phyloP scores from a whole-genome alignment of 2,113 vertebrate genomes.

The Halcyon malimbica region DNA sequence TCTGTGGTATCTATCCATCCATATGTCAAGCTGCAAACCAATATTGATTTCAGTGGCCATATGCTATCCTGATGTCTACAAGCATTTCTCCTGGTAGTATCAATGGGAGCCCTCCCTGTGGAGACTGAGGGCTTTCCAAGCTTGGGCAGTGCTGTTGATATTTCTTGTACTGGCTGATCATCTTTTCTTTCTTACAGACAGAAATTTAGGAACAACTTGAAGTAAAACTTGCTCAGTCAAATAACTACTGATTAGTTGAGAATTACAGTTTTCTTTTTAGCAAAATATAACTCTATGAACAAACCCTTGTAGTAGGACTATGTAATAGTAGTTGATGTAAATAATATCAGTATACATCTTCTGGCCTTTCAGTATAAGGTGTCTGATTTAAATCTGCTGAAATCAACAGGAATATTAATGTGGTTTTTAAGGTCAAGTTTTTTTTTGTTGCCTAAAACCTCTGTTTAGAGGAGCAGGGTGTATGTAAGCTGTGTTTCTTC shows the following conservation, averaged over 20 bases:
- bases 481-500: not conserved
- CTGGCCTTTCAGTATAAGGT: not conserved
- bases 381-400: not conserved
- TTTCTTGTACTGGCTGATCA: not conserved
- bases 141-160: not conserved
- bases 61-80: constrained; percentile 32
- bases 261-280: not conserved
- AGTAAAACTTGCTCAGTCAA: not conserved
- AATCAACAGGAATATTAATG: not conserved
- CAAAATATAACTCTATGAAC: not conserved
- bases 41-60: constrained; percentile 54
- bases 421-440: not conserved
- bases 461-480: not conserved
- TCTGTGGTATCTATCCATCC: constrained; percentile 38
- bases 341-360: not conserved
- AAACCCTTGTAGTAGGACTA: not conserved
- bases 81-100: not conserved
- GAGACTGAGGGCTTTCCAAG: not conserved
- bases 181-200: not conserved
- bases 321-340: not conserved
- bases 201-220: not conserved
- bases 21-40: constrained; percentile 42
- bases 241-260: not conserved
- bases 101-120: not conserved
- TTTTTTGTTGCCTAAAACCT: not conserved